A percentile compares a stretch with the other conserved stretches of the same genome.
phyloP scores from a whole-genome alignment of 2,888 invertebrate genomes.

The Drosophila tripunctata region DNA sequence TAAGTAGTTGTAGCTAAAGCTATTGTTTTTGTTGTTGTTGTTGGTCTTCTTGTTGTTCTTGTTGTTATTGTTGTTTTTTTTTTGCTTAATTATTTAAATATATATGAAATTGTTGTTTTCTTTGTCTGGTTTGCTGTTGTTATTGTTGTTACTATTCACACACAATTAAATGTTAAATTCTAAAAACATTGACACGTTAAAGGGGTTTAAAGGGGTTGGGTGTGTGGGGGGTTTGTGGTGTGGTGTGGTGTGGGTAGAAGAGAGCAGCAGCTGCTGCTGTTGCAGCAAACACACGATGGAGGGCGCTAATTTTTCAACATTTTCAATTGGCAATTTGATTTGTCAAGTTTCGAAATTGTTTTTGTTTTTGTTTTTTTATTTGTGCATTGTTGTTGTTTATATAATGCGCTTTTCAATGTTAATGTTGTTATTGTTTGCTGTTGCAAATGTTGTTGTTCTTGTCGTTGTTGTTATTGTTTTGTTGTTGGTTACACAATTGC shows the following conservation, averaged over 20 bases:
- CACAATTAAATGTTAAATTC: conserved; percentile 64
- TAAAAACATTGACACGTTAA: no score
- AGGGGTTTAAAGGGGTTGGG: no score
- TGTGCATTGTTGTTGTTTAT: conserved; percentile 34
- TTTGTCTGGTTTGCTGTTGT: conserved; percentile 3
- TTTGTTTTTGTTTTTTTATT: neutral
- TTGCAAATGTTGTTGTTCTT: conserved; percentile 6
- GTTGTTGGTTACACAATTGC: conserved; percentile 50
- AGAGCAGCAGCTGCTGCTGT: no score
- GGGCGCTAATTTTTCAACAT: conserved; percentile 30
- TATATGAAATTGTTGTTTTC: conserved; percentile 6
- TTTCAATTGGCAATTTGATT: conserved; percentile 48
- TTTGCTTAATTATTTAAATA: conserved; percentile 40
- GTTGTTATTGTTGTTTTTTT: conserved; percentile 1
- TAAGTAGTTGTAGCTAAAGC: conserved; percentile 1
- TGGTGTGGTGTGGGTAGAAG: no score
- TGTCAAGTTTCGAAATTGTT: conserved; percentile 38
- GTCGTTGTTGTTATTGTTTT: no score
- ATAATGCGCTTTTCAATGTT: conserved; percentile 42
- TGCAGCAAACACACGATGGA: conserved; percentile 15
- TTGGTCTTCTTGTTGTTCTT: no score
- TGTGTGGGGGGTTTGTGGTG: neutral
- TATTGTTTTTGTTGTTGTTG: neutral
- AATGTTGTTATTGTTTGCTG: conserved; percentile 23
- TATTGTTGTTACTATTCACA: conserved; percentile 25